Conservation (phyloP, 2,113 vertebrate species). For the Crotalus horridus region DNA sequence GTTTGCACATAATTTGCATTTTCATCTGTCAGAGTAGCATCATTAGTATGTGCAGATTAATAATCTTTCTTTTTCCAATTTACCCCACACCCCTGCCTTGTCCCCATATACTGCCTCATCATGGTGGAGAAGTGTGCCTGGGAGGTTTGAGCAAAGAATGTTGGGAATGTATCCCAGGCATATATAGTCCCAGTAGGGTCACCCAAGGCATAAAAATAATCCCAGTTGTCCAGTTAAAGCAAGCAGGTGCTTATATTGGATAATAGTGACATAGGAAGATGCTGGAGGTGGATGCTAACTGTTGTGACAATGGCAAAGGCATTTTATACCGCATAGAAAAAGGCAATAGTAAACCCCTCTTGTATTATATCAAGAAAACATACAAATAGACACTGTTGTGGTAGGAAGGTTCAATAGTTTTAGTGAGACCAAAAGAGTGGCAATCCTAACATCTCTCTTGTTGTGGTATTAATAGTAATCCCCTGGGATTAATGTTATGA, state of each 20-base stretch:
- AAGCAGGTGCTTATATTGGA: neutral
- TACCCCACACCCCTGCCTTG: neutral
- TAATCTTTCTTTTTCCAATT: neutral
- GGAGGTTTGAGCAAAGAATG: neutral
- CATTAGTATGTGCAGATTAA: neutral
- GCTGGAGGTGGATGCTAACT: neutral
- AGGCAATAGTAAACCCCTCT: neutral
- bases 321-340: neutral
- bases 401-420: neutral
- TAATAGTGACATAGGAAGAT: neutral
- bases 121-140: neutral
- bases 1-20: neutral
- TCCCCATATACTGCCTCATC: neutral
- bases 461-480: neutral
- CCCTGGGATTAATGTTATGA: neutral
- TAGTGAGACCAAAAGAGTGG: neutral
- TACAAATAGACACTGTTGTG: neutral
- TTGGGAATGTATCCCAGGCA: neutral
- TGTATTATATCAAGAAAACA: neutral
- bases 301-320: neutral
- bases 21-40: neutral
- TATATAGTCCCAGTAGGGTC: neutral
- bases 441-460: neutral
- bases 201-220: neutral
- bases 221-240: neutral